Percentiles rank a stretch among this genome's conserved stretches.
phyloP scores from a whole-genome alignment of 2,113 vertebrate genomes.

The Rhadina sibilatrix region DNA sequence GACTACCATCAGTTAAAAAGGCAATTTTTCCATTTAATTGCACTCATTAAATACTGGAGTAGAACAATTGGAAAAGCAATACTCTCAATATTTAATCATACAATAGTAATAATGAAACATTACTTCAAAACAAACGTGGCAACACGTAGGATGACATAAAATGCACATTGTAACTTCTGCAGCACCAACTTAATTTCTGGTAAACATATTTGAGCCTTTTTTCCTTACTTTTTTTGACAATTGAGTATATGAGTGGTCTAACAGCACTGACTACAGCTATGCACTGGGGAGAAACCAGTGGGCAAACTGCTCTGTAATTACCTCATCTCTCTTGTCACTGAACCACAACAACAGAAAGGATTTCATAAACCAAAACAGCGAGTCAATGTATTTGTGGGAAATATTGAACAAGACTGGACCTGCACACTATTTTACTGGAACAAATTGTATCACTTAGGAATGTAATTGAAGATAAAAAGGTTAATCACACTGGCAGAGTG shows the following conservation, averaged over 20 bases:
- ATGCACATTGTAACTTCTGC: constrained; percentile 44
- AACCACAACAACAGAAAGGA: background rate
- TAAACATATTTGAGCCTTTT: background rate
- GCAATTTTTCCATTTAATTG: constrained; percentile 88
- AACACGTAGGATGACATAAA: constrained; percentile 56
- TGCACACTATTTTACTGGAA: constrained; percentile 32
- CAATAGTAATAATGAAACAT: constrained; percentile 74
- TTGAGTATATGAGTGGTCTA: background rate
- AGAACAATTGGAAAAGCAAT: constrained; percentile 83
- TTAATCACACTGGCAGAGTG: background rate
- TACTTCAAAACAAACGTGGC: constrained; percentile 74
- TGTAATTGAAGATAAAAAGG: constrained; percentile 29
- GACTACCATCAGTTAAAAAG: constrained; percentile 82
- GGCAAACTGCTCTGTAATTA: background rate
- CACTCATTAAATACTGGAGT: constrained; percentile 82
- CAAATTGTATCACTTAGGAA: constrained; percentile 32
- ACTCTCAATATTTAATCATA: constrained; percentile 83
- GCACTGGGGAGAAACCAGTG: background rate
- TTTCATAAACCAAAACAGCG: background rate
- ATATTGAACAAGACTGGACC: constrained; percentile 14
- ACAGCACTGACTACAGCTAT: background rate
- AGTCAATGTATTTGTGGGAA: background rate
- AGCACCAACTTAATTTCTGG: background rate
- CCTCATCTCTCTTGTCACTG: constrained; percentile 7
- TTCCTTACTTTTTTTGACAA: background rate